Base-by-base conservation (phyloP, 2,797 vertebrate genomes). In the Sebastes itinus region DNA sequence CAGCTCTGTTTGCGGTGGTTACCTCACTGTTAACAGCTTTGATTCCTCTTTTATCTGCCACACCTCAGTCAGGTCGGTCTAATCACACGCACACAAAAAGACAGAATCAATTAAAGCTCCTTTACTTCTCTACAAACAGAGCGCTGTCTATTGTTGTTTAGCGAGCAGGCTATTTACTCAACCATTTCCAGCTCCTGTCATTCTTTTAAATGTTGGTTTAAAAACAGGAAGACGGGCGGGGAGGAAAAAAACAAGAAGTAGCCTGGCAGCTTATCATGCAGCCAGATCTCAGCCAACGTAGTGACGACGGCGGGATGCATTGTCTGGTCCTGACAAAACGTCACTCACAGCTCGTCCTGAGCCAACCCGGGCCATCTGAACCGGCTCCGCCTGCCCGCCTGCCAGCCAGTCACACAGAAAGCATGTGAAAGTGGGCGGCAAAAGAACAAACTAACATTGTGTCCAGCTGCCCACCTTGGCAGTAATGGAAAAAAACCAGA, bases 361-460 rank as follows among this genome's bases (percentile, higher is more conserved):
- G 68, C 80, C 86, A 85, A 72, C 46, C 33, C 11, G 1, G 80
- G 65, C 80, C 86, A 70, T 89, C 81, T 88, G 82, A 83, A 75
- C 28, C 3, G 12, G 46, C 77, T 52, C 78, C 54, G 86, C 67
- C 74, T 2, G 73, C 67, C 62, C 5, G 62, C 77, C 79, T 25
- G 75, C 61, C 78, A 77, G 60, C 25, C 74, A 25, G 56, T 61
- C 78, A 70, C 66, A 61, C 76, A 52, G 28, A 75, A 88, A 81
- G 87, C 92, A 90, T 87, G 89, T 58, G 70, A 82, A 79, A 85
- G 92, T 89, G 82, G 92, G 92, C 60, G 70, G 61, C 33, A 75
- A 77, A 59, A 75, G 84, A 92, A 94, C 90, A 93, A 88, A 86
- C 85, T 42, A 23, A 77, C 89, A 87, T 71, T 90, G 89, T 92